Evolutionary conservation across 2,888 invertebrate genomes (phyloP), one percentile per base, ranked within the genome.

Genomic region (Apamea anceps): DNA sequence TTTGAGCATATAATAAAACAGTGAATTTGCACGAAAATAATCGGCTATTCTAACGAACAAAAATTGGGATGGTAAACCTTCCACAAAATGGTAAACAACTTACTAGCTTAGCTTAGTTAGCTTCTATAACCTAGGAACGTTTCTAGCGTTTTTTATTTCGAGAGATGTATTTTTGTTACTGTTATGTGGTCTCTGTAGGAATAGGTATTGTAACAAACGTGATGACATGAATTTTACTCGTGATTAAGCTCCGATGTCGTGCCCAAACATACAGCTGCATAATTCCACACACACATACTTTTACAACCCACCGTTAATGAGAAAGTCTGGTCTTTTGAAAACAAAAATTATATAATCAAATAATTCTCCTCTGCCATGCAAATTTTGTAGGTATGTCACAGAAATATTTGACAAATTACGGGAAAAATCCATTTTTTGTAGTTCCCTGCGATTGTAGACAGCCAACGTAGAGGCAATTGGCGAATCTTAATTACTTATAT

Each of bases 281-380:
- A 63, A 71, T 62, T 70, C 45, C 12, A 57, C 57, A n/a, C 51
- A 51, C n/a, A 57, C 15, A 42, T 72, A 68, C 42, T 60, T 60
- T 51, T 68, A 72, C 72, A 63, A 62, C 72, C 37, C n/a, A 32
- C 15, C 15, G 37, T 8, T 57, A 72, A 77, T 72, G 25, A 77
- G 62, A 77, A 77, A 62, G 0, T 3, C 3, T 37, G 13, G 25
- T 48, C n/a, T 45, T 13, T 15, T 48, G 6, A 28, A 67, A 37
- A 21, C 8, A 32, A 60, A 60, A 63, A 48, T 28, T 28, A 37
- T 57, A 48, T 7, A 42, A 1, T 42, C 25, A 62, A 72, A 66
- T 63, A 63, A 57, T 65, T 51, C 21, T 28, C 25, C 25, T 68
- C 18, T 68, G 45, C n/a, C 13, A 2, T 63, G 18, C 15, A 68